Base-by-base conservation (phyloP, 2,888 invertebrate genomes). In the Aproaerema taeniolella region DNA sequence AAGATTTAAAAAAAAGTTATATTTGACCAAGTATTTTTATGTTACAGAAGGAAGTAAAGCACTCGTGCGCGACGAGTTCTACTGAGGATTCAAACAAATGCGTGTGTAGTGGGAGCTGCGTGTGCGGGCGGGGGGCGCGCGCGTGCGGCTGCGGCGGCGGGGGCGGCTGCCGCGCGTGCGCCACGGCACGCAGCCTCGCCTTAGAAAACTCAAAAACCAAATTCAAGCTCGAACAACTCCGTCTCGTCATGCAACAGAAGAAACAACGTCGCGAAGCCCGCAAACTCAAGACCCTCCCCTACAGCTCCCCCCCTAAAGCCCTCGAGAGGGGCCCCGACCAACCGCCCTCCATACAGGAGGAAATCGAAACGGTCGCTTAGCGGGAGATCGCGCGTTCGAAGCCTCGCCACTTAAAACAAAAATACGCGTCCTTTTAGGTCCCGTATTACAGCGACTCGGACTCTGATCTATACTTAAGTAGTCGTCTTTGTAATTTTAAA, bases 171-270 rank as follows among this genome's bases (percentile, higher is more conserved):
- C 87, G 61, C 72, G 75, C 76, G 46, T 83, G 81, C 56, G 70
- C 75, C 53, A 69, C 69, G 5, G 87, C 82, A 48, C 77, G 76
- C 43, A 81, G 87, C 7, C 74, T 90, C 41, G 91, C 91, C 34
- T 78, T 90, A 64, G 93, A 94, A 50, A 94, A 94, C 67, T 89
- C 90, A 53, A 93, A 93, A 55, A 93, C 94, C 5, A 92, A 94
- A 59, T 93, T 93, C 53, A 97, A 97, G 76, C 89, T 97, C 74
- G 94, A 95, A 63, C 94, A 95, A 50, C 85, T 97, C 38, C 91
- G 96, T 52, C 89, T 95, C 52, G 95, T 96, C 42, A 94, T 97
- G 95, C 95, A 95, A 56, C 95, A 97, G 72, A 90, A 95, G 58
- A 92, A 95, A 49, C 93, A 95, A 49, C 89, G 95, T 45, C 90